These are phyloP conservation scores for Nycteola revayana DNA, from an alignment of 2,888 invertebrate genomes.

Conservation along the genomic window DNA sequence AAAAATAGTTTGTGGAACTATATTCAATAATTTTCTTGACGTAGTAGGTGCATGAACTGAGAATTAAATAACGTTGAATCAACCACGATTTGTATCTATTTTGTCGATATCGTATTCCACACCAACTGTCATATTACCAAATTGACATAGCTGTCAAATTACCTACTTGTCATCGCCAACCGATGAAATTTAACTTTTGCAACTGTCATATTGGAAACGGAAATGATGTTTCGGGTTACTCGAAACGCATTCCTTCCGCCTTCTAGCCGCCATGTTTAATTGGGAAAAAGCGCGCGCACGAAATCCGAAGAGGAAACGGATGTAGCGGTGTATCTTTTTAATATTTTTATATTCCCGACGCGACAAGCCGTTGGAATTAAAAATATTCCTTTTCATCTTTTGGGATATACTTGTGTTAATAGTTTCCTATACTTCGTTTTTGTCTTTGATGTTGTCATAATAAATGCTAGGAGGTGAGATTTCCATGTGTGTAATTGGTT, in stretches of 20 bases:
- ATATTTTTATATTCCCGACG: constrained; percentile 69
- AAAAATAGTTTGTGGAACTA: too few species aligned
- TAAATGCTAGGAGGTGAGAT: not conserved
- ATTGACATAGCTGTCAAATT: constrained; percentile 27
- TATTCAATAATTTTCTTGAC: too few species aligned
- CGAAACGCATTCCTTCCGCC: constrained; percentile 41
- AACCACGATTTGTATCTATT: too few species aligned
- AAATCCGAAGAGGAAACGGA: constrained; percentile 70
- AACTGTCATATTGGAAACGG: constrained; percentile 33
- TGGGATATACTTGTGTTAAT: constrained; percentile 42
- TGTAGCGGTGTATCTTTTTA: constrained; percentile 70
- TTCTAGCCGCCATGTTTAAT: constrained; percentile 44
- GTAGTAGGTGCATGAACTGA: too few species aligned
- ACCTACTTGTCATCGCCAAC: constrained; percentile 14
- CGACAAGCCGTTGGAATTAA: constrained; percentile 62
- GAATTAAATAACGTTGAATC: too few species aligned
- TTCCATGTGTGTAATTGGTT: constrained; percentile 25
- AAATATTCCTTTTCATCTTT: constrained; percentile 72
- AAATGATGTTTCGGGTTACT: constrained; percentile 34
- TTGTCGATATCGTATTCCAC: too few species aligned
- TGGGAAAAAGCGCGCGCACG: constrained; percentile 47
- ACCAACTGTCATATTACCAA: constrained; percentile 4
- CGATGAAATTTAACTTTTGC: constrained; percentile 35
- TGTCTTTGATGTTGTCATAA: constrained; percentile 56
- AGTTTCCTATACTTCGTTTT: constrained; percentile 50